Evolutionary conservation across 2,797 vertebrate species (phyloP), one percentile per base, ranked within the genome.

Genomic region (Chelidonichthys spinosus): DNA sequence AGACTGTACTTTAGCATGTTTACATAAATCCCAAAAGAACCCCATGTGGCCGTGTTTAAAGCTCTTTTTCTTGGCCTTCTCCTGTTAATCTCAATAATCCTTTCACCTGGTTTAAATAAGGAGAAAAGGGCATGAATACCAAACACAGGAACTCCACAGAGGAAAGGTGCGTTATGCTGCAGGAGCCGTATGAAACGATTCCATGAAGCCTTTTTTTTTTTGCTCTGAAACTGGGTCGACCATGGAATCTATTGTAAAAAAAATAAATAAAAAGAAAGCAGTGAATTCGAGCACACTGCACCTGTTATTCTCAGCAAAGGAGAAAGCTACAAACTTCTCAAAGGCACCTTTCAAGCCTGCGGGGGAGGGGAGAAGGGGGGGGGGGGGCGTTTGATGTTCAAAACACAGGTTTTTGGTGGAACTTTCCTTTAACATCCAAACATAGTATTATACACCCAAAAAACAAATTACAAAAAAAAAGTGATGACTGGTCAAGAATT

Each of bases 221-320:
- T 11, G 11, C 60, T 35, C 63, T 63, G 18, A 73, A 81, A 82
- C 44, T 74, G 49, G 74, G 65, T 82, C 63, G 37, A 18, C 7
- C 7, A 64, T 81, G n/a, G 36, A 59, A 76, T 66, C 52, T 43
- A 78, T 46, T 81, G 76, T 74, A 49, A 56, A 62, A 25, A 25
- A 25, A 25, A n/a, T n/a, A 25, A 25, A 25, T 1, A 25, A 25
- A 25, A 25, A 25, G 25, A 25, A 25, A 52, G 37, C 37, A 9
- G 37, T 63, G 59, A 71, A 79, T 75, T 66, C 64, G 82, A 70
- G 49, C 53, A 10, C 15, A 69, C 50, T 71, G 42, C 36, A 78
- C 46, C 46, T 79, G 58, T 56, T 56, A 75, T 76, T 64, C 44
- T 42, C 74, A 37, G 44, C 64, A 65, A 68, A 66, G 52, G 47